A percentile compares a stretch with the other conserved stretches of the same genome.
Evolutionary conservation across 1,140 invertebrate genomes (phyloP).

Genomic region (Drosophila sproati): DNA sequence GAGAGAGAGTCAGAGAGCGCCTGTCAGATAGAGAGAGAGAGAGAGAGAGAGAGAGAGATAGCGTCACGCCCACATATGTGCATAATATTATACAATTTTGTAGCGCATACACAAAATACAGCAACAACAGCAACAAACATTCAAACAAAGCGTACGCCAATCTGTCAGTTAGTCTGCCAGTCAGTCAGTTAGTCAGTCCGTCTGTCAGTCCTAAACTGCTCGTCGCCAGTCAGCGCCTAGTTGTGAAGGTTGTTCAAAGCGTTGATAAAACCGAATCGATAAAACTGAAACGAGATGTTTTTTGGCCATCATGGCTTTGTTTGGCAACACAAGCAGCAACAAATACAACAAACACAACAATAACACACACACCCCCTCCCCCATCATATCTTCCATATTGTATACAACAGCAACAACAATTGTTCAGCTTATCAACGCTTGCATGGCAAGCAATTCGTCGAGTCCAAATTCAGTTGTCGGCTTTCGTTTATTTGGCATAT

Average conservation of each 20-base stretch:
- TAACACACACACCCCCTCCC: conserved; percentile 23
- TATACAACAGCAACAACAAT: background rate
- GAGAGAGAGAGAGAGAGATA: background rate
- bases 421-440: background rate
- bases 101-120: conserved; percentile 22
- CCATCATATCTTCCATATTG: conserved; percentile 5
- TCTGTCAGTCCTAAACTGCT: conserved; percentile 32
- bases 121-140: conserved; percentile 48
- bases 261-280: conserved; percentile 70
- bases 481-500: too few species aligned
- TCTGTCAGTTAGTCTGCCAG: conserved; percentile 34
- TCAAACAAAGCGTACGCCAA: conserved; percentile 55
- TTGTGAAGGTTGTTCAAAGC: conserved; percentile 41
- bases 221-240: conserved; percentile 14
- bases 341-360: conserved; percentile 10
- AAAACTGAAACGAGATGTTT: conserved; percentile 48
- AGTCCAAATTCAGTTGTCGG: background rate
- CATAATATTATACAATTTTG: conserved; percentile 33
- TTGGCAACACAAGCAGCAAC: conserved; percentile 1
- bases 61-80: conserved; percentile 27
- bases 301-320: conserved; percentile 30
- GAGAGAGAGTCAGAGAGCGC: background rate
- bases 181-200: conserved; percentile 44
- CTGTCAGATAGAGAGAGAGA: background rate
- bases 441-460: background rate